Evolutionary conservation across 2,797 vertebrate species (phyloP), one percentile per base, ranked within the genome.

Genomic region (Calcarius lapponicus): DNA sequence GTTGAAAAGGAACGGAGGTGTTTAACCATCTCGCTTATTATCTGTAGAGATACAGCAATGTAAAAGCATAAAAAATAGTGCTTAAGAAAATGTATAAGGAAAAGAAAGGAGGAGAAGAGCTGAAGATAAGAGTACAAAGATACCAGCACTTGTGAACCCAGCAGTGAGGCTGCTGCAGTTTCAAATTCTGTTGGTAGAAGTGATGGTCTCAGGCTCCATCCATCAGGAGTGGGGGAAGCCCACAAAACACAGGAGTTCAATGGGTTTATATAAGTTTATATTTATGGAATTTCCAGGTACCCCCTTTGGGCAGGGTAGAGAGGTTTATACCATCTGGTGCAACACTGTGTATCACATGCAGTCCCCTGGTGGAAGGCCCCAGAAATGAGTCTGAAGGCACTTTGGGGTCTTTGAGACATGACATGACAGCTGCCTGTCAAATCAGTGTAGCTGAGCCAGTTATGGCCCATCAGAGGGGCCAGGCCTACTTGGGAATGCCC

Each of bases 241-340:
- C 24, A 25, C 0, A 0, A n/a, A 69, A n/a, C 7, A 43, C 50
- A 57, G 17, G 17, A 25, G 12, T 25, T 70, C 32, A 38, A 4
- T 13, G 20, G 13, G 24, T 45, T 76, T 43, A 13, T 51, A 1
- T 26, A n/a, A 56, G 16, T 22, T 53, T n/a, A 9, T 36, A 9
- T 38, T 43, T 29, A n/a, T 29, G 43, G 38, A 51, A 64, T 22
- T 15, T 54, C 36, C 43, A 38, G 28, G 25, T 31, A 10, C 8
- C 7, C 11, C 0, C 10, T 2, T 3, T 10, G 11, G 45, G 28
- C 26, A 48, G 43, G 10, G 19, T 19, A 14, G 13, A 11, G 2
- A 29, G 24, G 13, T 70, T 64, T 45, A 29, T 7, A 20, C 8
- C 54, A 9, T 26, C 48, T 56, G 20, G 51, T 38, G 8, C n/a